Evolutionary conservation across 2,113 vertebrate genomes (phyloP).

Genomic region (Mastomys natalensis): DNA sequence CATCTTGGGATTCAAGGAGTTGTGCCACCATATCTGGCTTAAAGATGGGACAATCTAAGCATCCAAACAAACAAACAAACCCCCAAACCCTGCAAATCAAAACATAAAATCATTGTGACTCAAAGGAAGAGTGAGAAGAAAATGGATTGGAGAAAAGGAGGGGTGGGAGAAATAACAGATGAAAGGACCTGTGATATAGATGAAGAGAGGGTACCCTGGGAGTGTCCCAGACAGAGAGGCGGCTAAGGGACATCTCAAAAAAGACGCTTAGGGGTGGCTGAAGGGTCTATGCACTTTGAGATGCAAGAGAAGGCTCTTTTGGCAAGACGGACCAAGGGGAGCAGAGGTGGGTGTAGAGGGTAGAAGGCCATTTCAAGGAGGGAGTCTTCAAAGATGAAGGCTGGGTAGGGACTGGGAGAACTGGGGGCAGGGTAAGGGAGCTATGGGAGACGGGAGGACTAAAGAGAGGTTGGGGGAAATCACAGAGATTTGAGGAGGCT

Average conservation of each 20-base stretch:
- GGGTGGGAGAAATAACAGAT: background rate
- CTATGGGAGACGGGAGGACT: no score
- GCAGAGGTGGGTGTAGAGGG: background rate
- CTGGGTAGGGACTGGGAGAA: background rate
- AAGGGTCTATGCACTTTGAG: background rate
- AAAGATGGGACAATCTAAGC: background rate
- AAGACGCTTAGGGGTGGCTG: background rate
- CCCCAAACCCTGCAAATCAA: background rate
- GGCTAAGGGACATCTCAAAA: background rate
- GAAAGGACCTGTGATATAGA: background rate
- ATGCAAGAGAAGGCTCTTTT: background rate
- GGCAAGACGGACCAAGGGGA: background rate
- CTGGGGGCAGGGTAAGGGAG: no score
- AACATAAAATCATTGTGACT: background rate
- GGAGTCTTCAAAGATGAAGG: background rate
- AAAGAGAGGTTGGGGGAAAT: background rate
- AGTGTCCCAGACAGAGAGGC: background rate
- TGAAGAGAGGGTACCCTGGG: background rate
- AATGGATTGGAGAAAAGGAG: background rate
- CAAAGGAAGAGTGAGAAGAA: background rate
- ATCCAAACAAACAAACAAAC: background rate
- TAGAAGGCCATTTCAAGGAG: background rate
- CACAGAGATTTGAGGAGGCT: background rate
- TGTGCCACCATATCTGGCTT: background rate
- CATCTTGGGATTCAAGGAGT: background rate